Evolutionary conservation across 2,113 vertebrate species (phyloP).

Genomic region (Illadopsis cleaveri): DNA sequence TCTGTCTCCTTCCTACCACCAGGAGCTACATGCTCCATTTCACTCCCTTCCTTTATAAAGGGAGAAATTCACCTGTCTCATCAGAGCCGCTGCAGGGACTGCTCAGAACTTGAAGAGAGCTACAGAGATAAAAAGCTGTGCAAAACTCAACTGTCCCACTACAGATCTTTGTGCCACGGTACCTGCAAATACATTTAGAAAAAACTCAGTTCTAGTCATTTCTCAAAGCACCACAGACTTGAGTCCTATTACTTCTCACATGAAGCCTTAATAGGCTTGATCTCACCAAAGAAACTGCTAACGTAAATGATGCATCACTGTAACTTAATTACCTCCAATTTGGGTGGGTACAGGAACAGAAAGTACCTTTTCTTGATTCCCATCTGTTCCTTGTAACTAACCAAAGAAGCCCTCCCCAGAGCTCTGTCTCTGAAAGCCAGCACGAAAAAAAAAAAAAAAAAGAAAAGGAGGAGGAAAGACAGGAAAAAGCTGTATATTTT

Average conservation of each 20-base stretch:
- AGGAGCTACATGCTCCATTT: background rate
- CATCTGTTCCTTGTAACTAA: conserved; percentile 45
- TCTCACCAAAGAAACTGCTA: conserved; percentile 62
- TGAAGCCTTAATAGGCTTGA: conserved; percentile 58
- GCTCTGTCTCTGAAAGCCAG: conserved; percentile 12
- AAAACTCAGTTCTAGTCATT: conserved; percentile 44
- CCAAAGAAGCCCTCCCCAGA: conserved; percentile 33
- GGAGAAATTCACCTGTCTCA: background rate
- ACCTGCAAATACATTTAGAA: background rate
- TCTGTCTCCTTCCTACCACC: background rate
- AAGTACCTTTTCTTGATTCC: conserved; percentile 43
- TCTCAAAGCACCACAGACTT: conserved; percentile 34
- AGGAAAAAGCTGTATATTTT: conserved; percentile 43
- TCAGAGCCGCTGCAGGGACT: background rate
- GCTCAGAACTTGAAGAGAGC: background rate
- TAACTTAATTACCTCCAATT: conserved; percentile 63
- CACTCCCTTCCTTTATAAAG: background rate
- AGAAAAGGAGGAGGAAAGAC: background rate
- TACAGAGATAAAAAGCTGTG: background rate
- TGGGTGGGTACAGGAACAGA: conserved; percentile 26
- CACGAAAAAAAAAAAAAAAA: background rate
- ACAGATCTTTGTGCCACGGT: background rate
- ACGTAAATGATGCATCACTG: conserved; percentile 58
- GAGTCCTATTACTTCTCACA: conserved; percentile 47
- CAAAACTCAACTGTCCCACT: background rate